These are phyloP conservation scores for Microtus pennsylvanicus DNA, from an alignment of 2,113 vertebrate species.

Conservation along the genomic window DNA sequence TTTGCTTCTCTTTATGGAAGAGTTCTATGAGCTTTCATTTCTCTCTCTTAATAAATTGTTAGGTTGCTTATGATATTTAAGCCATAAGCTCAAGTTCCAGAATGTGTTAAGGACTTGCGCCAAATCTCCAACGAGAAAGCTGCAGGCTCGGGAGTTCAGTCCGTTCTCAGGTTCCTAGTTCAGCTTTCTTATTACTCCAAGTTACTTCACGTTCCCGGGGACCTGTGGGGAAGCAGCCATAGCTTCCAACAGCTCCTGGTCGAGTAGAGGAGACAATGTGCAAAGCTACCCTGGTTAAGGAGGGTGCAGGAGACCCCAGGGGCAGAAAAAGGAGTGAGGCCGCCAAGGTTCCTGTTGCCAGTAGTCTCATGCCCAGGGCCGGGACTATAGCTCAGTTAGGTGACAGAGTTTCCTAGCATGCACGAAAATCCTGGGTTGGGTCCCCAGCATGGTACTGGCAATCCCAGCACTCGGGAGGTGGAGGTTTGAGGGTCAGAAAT, in stretches of 20 bases:
- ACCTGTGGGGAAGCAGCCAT: not conserved
- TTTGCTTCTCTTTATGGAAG: not conserved
- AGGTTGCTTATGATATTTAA: constrained; percentile 5
- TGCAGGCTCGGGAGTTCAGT: not conserved
- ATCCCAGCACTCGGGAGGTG: too few species aligned
- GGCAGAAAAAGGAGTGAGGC: not conserved
- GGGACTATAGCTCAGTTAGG: not conserved
- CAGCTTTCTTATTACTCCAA: not conserved
- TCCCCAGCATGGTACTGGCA: too few species aligned
- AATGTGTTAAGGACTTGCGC: not conserved
- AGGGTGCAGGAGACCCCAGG: not conserved
- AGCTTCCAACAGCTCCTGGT: not conserved
- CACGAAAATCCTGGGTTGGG: not conserved
- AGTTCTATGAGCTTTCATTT: not conserved
- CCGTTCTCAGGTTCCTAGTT: not conserved
- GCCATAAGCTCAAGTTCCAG: not conserved
- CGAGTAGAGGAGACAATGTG: not conserved
- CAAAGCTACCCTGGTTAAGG: not conserved
- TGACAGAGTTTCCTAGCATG: not conserved
- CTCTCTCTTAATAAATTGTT: constrained; percentile 36
- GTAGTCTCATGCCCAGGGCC: not conserved
- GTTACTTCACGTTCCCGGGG: not conserved
- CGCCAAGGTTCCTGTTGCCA: fast-evolving
- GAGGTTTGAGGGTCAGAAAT: not conserved
- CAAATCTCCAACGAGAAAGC: not conserved